Percentiles rank a stretch among this genome's conserved stretches.
phyloP scores from a whole-genome alignment of 2,113 vertebrate species.

The Microcebus ravelobensis region DNA sequence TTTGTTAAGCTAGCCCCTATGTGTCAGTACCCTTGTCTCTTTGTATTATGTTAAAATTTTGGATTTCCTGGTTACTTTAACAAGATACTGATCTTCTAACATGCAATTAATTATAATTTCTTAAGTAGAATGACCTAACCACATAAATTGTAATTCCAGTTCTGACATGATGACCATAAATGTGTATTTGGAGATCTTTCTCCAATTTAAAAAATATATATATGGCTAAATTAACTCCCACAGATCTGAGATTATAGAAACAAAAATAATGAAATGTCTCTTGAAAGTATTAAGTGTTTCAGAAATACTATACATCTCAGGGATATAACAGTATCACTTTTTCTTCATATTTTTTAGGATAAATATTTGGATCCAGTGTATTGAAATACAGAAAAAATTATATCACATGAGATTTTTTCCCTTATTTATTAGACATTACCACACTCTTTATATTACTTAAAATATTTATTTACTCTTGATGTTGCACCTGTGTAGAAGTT shows the following conservation, averaged over 20 bases:
- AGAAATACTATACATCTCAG: constrained; percentile 41
- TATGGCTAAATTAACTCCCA: constrained; percentile 3
- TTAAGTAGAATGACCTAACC: constrained; percentile 6
- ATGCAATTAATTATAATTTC: constrained; percentile 27
- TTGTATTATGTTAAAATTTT: constrained; percentile 40
- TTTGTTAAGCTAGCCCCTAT: neutral
- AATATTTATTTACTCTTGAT: constrained; percentile 16
- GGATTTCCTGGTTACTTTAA: constrained; percentile 38
- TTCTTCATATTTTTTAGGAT: constrained; percentile 43
- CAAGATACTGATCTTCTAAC: constrained; percentile 36
- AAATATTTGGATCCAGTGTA: constrained; percentile 36
- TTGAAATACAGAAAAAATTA: constrained; percentile 22
- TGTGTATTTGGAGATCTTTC: constrained; percentile 33
- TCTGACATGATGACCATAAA: constrained; percentile 42
- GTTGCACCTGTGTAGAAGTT: neutral
- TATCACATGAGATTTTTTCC: constrained; percentile 19
- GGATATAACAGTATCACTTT: constrained; percentile 15
- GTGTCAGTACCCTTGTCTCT: neutral
- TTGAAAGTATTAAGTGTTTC: constrained; percentile 34
- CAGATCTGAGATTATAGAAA: constrained; percentile 20
- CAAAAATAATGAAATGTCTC: constrained; percentile 35
- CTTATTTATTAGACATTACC: constrained; percentile 38
- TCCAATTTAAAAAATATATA: constrained; percentile 4
- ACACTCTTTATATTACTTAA: constrained; percentile 29
- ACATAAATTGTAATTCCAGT: constrained; percentile 23